These are phyloP conservation scores for Lytechinus variegatus DNA, from an alignment of 35 echinoderm and acorn worm species.

Conservation along the genomic window DNA sequence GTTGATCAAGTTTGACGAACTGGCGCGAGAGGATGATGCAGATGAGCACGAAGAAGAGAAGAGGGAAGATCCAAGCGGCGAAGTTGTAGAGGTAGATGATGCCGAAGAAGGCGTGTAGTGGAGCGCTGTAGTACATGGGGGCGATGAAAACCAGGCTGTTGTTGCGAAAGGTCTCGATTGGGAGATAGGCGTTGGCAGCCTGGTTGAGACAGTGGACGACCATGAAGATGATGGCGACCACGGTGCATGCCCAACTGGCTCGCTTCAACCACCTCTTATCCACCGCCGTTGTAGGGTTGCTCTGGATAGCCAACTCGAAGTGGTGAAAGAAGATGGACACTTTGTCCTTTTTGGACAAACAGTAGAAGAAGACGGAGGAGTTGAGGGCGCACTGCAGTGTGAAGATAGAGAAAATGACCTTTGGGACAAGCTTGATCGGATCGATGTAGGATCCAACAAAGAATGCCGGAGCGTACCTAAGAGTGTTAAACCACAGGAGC, in stretches of 20 bases:
- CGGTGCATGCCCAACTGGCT: conserved; percentile 33
- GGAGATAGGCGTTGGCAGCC: conserved; percentile 51
- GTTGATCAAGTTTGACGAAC: conserved; percentile 62
- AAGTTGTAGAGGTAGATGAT: conserved; percentile 70
- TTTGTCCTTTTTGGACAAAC: conserved; percentile 34
- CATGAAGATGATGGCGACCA: conserved; percentile 50
- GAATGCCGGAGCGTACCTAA: conserved; percentile 76
- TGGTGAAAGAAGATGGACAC: conserved; percentile 66
- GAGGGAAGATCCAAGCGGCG: conserved; percentile 82
- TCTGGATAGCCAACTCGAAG: conserved; percentile 69
- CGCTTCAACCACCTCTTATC: conserved; percentile 48
- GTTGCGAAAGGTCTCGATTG: conserved; percentile 69
- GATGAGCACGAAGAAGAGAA: conserved; percentile 67
- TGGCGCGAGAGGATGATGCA: conserved; percentile 53
- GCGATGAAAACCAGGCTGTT: conserved; percentile 75
- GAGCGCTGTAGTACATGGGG: conserved; percentile 44
- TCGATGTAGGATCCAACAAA: conserved; percentile 60
- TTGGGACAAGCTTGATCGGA: conserved; percentile 64
- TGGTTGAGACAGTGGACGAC: conserved; percentile 70
- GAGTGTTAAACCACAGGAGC: conserved; percentile 76
- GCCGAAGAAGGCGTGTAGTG: conserved; percentile 59
- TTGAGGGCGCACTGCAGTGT: conserved; percentile 82
- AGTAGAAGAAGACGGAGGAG: conserved; percentile 58
- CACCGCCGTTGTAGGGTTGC: conserved; percentile 34
- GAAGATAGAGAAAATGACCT: conserved; percentile 71